phyloP scores from a whole-genome alignment of 2,113 vertebrate genomes.

The Microtus pennsylvanicus region DNA sequence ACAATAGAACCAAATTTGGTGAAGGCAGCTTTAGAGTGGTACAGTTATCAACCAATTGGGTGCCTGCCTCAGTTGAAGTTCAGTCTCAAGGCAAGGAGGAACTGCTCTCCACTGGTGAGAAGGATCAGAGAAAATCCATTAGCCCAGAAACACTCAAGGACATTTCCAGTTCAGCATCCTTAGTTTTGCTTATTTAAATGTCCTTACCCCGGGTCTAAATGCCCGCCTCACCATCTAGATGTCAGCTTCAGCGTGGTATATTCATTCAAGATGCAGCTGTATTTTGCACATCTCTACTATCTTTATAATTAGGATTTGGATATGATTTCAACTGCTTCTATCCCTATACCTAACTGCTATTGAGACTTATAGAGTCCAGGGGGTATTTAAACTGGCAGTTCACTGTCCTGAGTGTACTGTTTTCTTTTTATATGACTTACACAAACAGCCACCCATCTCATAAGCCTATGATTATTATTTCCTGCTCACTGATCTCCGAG shows the following conservation, averaged over 20 bases:
- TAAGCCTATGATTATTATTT: background rate
- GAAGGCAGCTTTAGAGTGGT: slow-evolving; percentile 10
- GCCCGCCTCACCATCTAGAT: background rate
- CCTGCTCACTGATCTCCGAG: background rate
- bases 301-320: slow-evolving; percentile 28
- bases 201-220: background rate
- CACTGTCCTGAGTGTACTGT: background rate
- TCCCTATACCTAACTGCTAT: background rate
- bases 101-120: background rate
- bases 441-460: background rate
- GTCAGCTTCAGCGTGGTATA: background rate
- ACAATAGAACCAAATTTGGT: background rate
- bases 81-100: background rate
- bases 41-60: background rate
- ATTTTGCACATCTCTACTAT: slow-evolving; percentile 22
- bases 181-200: slow-evolving; percentile 5
- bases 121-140: background rate
- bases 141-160: background rate
- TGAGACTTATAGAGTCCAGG: slow-evolving; percentile 28
- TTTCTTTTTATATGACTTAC: slow-evolving; percentile 45
- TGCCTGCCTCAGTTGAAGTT: background rate
- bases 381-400: background rate
- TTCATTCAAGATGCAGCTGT: background rate
- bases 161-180: slow-evolving; percentile 36
- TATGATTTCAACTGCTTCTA: slow-evolving; percentile 50